These are phyloP conservation scores for Platysteira castanea DNA, from an alignment of 2,113 vertebrate species.

Conservation along the genomic window DNA sequence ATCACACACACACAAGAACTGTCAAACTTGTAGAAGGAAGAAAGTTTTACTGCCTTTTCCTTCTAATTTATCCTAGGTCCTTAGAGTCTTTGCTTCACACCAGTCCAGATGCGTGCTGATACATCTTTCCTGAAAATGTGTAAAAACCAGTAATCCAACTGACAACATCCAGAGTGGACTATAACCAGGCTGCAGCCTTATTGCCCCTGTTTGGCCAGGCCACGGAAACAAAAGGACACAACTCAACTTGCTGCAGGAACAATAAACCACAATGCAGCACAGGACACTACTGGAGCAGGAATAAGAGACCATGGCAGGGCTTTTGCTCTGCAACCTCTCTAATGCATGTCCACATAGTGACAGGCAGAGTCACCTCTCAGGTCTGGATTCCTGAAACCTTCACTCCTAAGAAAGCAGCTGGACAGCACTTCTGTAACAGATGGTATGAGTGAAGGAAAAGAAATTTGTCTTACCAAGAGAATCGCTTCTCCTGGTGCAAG, in stretches of 20 bases:
- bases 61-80: background rate
- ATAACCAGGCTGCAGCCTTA: background rate
- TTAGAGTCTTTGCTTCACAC: background rate
- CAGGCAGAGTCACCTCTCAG: background rate
- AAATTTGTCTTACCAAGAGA: background rate
- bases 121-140: background rate
- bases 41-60: background rate
- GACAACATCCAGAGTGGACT: background rate
- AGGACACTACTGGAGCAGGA: background rate
- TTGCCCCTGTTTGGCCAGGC: background rate
- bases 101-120: background rate
- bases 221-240: background rate
- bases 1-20: background rate
- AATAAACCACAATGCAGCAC: background rate
- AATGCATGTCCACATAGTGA: accelerated
- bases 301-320: background rate
- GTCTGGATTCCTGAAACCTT: background rate
- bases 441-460: background rate
- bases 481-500: background rate
- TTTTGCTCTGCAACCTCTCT: background rate
- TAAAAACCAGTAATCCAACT: background rate
- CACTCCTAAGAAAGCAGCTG: background rate
- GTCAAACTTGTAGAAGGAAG: background rate
- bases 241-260: background rate
- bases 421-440: background rate